These are phyloP conservation scores for Sipha flava DNA, from an alignment of 1,140 invertebrate genomes.

Conservation along the genomic window DNA sequence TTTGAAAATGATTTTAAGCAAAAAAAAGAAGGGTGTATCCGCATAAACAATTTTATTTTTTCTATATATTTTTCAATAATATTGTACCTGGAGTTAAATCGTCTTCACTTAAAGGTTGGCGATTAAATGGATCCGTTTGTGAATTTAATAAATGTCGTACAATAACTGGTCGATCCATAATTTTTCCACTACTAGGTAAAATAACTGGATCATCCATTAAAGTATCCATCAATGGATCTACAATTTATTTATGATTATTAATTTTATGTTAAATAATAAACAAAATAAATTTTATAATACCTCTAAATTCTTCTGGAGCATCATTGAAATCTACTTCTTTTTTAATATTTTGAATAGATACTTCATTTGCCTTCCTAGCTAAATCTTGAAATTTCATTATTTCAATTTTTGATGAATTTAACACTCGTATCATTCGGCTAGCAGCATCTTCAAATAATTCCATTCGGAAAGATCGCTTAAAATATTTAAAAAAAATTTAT, in stretches of 20 bases:
- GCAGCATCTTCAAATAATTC: constrained; percentile 88
- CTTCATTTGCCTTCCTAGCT: constrained; percentile 67
- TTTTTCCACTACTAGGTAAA: constrained; percentile 76
- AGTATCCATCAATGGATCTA: constrained; percentile 94
- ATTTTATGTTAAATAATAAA: background rate
- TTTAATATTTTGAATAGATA: constrained; percentile 73
- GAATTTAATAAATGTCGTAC: constrained; percentile 90
- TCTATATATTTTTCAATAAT: too few species aligned
- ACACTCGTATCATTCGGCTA: constrained; percentile 63
- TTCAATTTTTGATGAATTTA: constrained; percentile 73
- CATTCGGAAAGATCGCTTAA: constrained; percentile 82
- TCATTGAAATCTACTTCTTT: constrained; percentile 87
- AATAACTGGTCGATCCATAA: constrained; percentile 93
- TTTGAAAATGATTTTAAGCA: too few species aligned
- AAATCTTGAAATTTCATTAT: constrained; percentile 75
- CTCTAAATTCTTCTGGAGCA: constrained; percentile 91
- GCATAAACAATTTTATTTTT: too few species aligned
- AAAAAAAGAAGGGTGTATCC: too few species aligned
- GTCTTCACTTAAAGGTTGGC: constrained; percentile 83
- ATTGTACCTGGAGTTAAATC: constrained; percentile 72
- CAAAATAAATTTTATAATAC: constrained; percentile 41
- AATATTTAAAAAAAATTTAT: constrained; percentile 34
- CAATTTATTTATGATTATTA: constrained; percentile 29
- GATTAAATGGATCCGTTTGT: constrained; percentile 93
- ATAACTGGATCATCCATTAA: constrained; percentile 93